These are phyloP conservation scores for Uloborus diversus DNA, from an alignment of 1,140 invertebrate species.

Conservation along the genomic window DNA sequence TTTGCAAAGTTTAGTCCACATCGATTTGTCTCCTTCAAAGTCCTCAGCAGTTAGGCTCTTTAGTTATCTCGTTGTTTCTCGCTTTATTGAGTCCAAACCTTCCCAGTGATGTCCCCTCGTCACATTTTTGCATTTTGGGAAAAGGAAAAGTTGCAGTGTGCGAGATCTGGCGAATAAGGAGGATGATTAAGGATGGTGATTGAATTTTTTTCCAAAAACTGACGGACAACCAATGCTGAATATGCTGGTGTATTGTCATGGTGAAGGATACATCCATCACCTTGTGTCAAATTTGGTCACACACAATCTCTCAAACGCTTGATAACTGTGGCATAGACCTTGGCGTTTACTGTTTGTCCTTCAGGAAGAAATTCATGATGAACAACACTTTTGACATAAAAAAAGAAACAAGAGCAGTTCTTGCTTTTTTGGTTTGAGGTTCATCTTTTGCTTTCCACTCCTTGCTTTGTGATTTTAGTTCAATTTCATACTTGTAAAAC, in stretches of 20 bases:
- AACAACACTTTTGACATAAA: neutral
- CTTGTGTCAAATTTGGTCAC: neutral
- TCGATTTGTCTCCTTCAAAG: too few relatives aligned
- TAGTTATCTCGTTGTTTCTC: too few relatives aligned
- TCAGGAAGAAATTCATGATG: neutral
- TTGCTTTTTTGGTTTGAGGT: neutral
- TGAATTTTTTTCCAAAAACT: neutral
- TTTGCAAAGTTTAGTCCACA: too few relatives aligned
- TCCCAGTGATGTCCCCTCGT: too few relatives aligned
- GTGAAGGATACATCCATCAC: neutral
- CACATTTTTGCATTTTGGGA: too few relatives aligned
- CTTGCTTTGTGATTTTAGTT: neutral
- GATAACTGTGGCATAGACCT: neutral
- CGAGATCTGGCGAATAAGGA: neutral
- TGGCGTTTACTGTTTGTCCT: neutral
- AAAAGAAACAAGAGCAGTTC: neutral
- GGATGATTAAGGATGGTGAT: neutral
- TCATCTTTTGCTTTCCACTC: neutral
- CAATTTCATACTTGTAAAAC: neutral
- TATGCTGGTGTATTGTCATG: neutral
- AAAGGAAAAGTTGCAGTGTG: neutral
- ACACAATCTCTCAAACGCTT: neutral
- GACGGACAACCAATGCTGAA: neutral
- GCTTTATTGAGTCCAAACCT: too few relatives aligned
- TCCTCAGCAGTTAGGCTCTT: too few relatives aligned